Base-by-base conservation (phyloP, 2,888 invertebrate species). In the Ophion ellenae region DNA sequence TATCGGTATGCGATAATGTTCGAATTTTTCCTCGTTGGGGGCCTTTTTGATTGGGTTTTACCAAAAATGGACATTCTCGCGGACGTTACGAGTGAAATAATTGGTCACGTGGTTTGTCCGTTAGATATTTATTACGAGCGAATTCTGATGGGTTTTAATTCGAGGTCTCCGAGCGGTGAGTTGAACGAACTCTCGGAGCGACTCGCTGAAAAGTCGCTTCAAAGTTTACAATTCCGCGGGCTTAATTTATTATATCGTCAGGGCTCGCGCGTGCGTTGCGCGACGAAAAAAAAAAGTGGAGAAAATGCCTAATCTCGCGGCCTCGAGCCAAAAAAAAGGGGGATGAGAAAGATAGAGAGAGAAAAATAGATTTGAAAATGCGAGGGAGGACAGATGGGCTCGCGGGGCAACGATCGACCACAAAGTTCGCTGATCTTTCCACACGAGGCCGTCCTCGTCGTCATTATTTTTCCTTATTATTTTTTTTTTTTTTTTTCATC, bases 361-460 rank as follows among this genome's bases (percentile, higher is more conserved):
- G 64, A 53, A 17, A 53, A 40, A 64, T 64, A 45, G 67, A 74
- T 83, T 78, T 40, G 53, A 70, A 80, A 80, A 61, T 74, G 82
- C 57, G 74, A 74, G 81, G 74, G 66, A 74, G 74, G 57, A 81
- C 74, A 45, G 73, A 77, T 74, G 28, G 66, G 45, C 32, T n/a
- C 28, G 28, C 20, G 61, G 82, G 82, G 81, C 86, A 87, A 85
- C 59, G 83, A 86, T 85, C 84, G 45, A 78, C 69, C 78, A 11
- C 70, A 36, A 73, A 82, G 84, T 82, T 85, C 85, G 85, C 81
- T 85, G 85, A 85, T 69, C 73, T 85, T 87, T 76, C 36, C n/a
- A 7, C 75, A 61, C 75, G 47, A 78, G 20, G 61, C 70, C 78
- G 57, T 81, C 67, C 24, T 69, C 79, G 67, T 79, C 78, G 70